A percentile compares a stretch with the other conserved stretches of the same genome.
Conservation (phyloP, 2,113 vertebrate species). For the Hippolais icterina region DNA sequence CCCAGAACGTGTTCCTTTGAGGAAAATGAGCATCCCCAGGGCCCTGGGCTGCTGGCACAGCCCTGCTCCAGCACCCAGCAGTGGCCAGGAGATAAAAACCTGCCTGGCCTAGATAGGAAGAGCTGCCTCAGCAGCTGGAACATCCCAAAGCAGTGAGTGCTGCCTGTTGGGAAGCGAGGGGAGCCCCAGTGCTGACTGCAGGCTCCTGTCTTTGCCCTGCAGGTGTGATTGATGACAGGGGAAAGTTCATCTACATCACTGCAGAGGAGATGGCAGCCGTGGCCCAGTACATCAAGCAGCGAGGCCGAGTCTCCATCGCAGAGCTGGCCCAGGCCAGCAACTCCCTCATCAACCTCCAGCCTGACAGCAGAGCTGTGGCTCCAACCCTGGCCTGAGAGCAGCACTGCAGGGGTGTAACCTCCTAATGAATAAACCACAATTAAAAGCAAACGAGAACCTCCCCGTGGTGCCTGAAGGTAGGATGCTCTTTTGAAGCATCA, state of each 20-base stretch:
- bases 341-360: constrained; percentile 87
- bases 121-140: background rate
- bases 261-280: constrained; percentile 87
- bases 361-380: constrained; percentile 49
- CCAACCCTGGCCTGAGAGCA: constrained; percentile 6
- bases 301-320: constrained; percentile 89
- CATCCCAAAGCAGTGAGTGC: background rate
- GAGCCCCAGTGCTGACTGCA: background rate
- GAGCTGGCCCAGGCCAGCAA: constrained; percentile 93
- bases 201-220: background rate
- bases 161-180: background rate
- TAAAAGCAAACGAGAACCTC: background rate
- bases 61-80: background rate
- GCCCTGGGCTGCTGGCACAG: background rate
- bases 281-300: constrained; percentile 86
- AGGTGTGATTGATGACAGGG: constrained; percentile 97
- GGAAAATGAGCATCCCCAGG: background rate
- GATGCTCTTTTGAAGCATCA: background rate
- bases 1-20: background rate
- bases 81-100: background rate
- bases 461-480: background rate
- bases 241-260: constrained; percentile 98
- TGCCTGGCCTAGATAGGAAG: background rate
- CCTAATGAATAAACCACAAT: background rate
- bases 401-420: background rate